These are phyloP conservation scores for Xyrauchen texanus DNA, from an alignment of 2,113 vertebrate genomes.

Conservation along the genomic window DNA sequence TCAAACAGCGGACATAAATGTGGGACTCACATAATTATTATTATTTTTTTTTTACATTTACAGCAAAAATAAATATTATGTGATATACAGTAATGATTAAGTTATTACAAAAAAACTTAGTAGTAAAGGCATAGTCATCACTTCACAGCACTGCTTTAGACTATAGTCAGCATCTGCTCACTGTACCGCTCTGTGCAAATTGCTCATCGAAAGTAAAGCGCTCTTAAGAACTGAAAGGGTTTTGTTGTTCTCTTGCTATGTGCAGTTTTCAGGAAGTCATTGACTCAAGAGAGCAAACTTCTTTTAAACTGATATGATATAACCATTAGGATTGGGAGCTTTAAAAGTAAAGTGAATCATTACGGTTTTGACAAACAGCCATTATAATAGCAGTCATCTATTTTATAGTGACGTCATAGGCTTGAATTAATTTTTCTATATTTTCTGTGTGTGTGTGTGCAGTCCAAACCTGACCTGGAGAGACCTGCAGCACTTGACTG, in stretches of 20 bases:
- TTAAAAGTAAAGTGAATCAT: not conserved
- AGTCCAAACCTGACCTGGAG: slow-evolving; percentile 94
- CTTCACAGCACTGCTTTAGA: too few relatives aligned
- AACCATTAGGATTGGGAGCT: not conserved
- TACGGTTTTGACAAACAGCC: slow-evolving; percentile 1
- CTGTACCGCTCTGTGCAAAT: not conserved
- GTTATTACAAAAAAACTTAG: too few relatives aligned
- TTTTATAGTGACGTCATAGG: not conserved
- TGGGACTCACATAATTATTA: too few relatives aligned
- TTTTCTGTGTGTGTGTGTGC: slow-evolving; percentile 30
- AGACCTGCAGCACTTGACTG: slow-evolving; percentile 95
- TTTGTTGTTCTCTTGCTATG: slow-evolving; percentile 3
- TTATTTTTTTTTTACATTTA: too few relatives aligned
- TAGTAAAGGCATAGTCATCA: too few relatives aligned
- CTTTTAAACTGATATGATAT: not conserved
- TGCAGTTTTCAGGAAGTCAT: not conserved
- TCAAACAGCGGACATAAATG: too few relatives aligned
- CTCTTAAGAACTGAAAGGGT: not conserved
- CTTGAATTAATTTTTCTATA: not conserved
- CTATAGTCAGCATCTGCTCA: too few relatives aligned
- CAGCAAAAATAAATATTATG: too few relatives aligned
- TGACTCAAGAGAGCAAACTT: not conserved
- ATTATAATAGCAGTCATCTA: not conserved
- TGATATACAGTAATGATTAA: too few relatives aligned
- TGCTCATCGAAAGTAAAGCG: not conserved